Conservation (phyloP, 2,888 invertebrate species). For the Rotaria sp. region DNA sequence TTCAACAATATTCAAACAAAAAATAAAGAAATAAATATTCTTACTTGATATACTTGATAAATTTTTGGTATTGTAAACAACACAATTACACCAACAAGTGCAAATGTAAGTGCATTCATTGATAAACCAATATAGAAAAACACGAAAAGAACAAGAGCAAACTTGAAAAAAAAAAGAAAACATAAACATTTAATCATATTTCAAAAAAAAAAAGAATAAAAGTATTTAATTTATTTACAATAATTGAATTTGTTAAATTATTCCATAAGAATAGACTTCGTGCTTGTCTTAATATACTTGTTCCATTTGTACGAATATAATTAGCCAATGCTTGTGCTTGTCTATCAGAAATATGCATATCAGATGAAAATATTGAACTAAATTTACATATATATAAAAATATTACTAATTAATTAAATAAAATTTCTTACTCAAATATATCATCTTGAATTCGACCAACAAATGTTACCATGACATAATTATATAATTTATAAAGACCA, state of each 20-base stretch:
- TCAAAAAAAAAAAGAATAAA: not conserved
- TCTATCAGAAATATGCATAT: not conserved
- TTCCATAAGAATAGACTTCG: slow-evolving; percentile 1
- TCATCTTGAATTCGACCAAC: not conserved
- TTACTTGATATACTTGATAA: slow-evolving; percentile 25
- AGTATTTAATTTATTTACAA: not conserved
- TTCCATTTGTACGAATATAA: slow-evolving; percentile 1
- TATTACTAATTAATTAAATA: not conserved
- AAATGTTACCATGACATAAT: slow-evolving; percentile 22
- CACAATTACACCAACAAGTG: slow-evolving; percentile 3
- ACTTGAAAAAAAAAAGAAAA: not conserved
- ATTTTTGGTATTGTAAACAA: slow-evolving; percentile 5
- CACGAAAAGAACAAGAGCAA: not conserved
- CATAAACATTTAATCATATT: not conserved
- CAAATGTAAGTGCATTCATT: slow-evolving; percentile 16
- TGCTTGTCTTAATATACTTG: not conserved
- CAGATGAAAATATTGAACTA: not conserved
- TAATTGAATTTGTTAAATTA: not conserved
- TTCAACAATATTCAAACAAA: too few species aligned
- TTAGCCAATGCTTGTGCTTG: not conserved
- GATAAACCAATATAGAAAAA: slow-evolving; percentile 15
- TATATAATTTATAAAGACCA: slow-evolving; percentile 27
- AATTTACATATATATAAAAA: not conserved
- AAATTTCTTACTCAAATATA: not conserved
- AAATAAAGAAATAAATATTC: not conserved